A percentile compares a stretch with the other conserved stretches of the same genome.
Evolutionary conservation across 2,113 vertebrate genomes (phyloP).

Genomic region (Xenus cinereus): DNA sequence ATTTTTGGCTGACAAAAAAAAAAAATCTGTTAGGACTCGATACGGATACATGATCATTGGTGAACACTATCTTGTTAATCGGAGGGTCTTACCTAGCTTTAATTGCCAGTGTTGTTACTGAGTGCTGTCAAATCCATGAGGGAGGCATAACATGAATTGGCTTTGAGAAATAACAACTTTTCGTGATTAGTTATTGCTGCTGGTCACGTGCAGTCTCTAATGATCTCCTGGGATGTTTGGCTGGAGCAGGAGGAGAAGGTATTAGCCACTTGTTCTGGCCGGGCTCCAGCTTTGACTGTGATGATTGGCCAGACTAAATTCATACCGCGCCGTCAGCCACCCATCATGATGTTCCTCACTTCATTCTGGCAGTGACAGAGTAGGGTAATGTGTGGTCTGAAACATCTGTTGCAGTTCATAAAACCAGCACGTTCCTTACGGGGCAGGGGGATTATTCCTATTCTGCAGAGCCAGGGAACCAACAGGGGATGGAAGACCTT

Average conservation of each 20-base stretch:
- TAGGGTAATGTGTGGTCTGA: background rate
- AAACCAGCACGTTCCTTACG: rapidly evolving
- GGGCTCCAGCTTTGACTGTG: background rate
- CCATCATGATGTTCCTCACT: background rate
- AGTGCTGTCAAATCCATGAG: background rate
- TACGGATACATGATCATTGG: background rate
- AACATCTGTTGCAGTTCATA: background rate
- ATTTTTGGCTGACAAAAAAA: background rate
- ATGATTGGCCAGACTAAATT: background rate
- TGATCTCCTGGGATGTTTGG: background rate
- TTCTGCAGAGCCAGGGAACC: background rate
- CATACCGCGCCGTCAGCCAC: rapidly evolving
- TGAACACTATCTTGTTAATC: background rate
- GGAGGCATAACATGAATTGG: background rate
- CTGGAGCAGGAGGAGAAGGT: background rate
- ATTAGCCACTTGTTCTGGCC: background rate
- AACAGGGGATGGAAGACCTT: background rate
- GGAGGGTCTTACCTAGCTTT: background rate
- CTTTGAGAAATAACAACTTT: background rate
- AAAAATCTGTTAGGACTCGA: background rate
- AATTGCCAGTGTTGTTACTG: background rate
- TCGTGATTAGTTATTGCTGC: background rate
- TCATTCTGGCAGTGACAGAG: background rate
- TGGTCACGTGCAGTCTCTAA: background rate
- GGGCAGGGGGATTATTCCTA: background rate